Evolutionary conservation across 2,888 invertebrate genomes (phyloP), one percentile per base, ranked within the genome.

Genomic region (Frankliniella fusca): DNA sequence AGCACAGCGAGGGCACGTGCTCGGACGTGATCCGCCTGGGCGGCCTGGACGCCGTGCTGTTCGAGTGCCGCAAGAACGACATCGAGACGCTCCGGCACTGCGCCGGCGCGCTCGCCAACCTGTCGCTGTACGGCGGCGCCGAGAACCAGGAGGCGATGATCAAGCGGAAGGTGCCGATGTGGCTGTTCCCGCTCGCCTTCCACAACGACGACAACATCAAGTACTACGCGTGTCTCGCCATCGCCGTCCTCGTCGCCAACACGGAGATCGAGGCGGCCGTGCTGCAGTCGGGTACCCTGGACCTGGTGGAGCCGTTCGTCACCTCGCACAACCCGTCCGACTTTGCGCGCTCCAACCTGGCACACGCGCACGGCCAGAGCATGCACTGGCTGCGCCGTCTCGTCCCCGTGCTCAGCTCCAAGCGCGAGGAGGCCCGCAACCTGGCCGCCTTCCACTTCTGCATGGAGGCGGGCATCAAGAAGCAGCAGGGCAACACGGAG

Each of bases 71-170:
- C 86, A 95, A 95, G 87, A 96, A 94, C 86, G 98, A 98, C 86
- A 92, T 97, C 1, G 95, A 96, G 88, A 98, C 97, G 0, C 89
- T 98, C 85, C 90, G 99, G 83, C 98, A 99, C 87, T 99, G 98
- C 87, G 98, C 99, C 7, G 96, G 97, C 82, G 99, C 99, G 0
- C 90, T 99, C 83, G 98, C 98, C 0, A 99, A 99, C 88, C 89
- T 99, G 2, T 97, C 98, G 28, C 90, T 99, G 2, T 99, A 98
- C 87, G 98, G 98, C 84, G 98, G 98, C 3, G 94, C 96, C 2
- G 98, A 98, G 87, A 98, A 97, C 87, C 98, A 99, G 88, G 96
- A 97, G 88, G 95, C 95, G 0, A 99, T 99, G 98, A 97, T 98
- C 85, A 95, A 96, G 86, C 91, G 95, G 84, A 96, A 97, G 89